phyloP scores from a whole-genome alignment of 2,888 invertebrate genomes.

The Acleris holmiana region DNA sequence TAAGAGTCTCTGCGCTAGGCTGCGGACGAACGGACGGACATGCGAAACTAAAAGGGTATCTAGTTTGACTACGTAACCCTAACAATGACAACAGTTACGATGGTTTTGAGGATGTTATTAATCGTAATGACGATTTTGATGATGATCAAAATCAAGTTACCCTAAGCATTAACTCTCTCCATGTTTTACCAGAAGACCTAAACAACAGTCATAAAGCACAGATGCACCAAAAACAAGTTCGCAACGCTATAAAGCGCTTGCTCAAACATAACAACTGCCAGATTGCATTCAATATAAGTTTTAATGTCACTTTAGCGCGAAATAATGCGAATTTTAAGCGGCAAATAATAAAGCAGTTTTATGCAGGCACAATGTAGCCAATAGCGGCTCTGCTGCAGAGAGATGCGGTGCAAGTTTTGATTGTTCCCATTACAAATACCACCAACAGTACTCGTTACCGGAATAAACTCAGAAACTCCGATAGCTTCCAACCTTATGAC shows the following conservation, averaged over 20 bases:
- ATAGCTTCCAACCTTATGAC: slow-evolving; percentile 5
- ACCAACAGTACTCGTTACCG: slow-evolving; percentile 12
- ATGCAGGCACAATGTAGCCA: slow-evolving; percentile 43
- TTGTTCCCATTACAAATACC: slow-evolving; percentile 54
- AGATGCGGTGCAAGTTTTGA: slow-evolving; percentile 52
- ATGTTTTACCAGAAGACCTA: too few relatives aligned
- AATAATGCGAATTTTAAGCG: slow-evolving; percentile 28
- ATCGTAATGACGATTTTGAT: too few relatives aligned
- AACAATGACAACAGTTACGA: too few relatives aligned
- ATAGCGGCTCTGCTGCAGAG: slow-evolving; percentile 47
- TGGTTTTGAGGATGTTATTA: too few relatives aligned
- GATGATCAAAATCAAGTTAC: too few relatives aligned
- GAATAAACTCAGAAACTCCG: slow-evolving; percentile 6
- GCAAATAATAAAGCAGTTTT: slow-evolving; percentile 32
- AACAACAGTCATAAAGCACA: too few relatives aligned
- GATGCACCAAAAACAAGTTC: too few relatives aligned
- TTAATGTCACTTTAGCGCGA: slow-evolving; percentile 25
- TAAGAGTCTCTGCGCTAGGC: too few relatives aligned
- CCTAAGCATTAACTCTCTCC: too few relatives aligned
- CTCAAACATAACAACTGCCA: slow-evolving; percentile 1
- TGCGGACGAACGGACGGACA: too few relatives aligned
- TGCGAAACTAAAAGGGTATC: too few relatives aligned
- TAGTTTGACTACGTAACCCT: too few relatives aligned
- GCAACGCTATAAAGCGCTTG: background rate
- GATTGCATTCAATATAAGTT: slow-evolving; percentile 20